A percentile compares a stretch with the other conserved stretches of the same genome.
phyloP scores from a whole-genome alignment of 2,888 invertebrate species.

The Dascillus cervinus region DNA sequence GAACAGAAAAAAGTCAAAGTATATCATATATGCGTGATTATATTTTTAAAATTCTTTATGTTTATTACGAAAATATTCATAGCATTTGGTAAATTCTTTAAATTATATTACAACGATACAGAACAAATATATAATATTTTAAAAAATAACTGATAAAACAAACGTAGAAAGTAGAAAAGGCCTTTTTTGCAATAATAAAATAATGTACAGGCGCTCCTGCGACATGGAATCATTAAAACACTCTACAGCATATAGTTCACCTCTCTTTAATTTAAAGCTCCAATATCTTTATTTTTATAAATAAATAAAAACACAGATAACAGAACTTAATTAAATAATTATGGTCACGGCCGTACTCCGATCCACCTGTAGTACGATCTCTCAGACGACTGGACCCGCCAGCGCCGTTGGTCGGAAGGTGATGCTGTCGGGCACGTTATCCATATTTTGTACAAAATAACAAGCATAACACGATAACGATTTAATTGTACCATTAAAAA shows the following conservation, averaged over 20 bases:
- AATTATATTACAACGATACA: constrained; percentile 41
- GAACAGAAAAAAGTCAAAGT: constrained; percentile 28
- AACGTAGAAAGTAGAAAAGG: constrained; percentile 29
- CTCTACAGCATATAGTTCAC: constrained; percentile 38
- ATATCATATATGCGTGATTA: constrained; percentile 41
- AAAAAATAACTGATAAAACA: constrained; percentile 27
- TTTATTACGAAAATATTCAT: constrained; percentile 44
- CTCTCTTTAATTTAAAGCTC: constrained; percentile 42
- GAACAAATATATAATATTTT: constrained; percentile 40
- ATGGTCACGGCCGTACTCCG: constrained; percentile 37
- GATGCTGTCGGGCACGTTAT: constrained; percentile 11
- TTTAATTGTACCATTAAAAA: constrained; percentile 40
- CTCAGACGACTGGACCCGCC: constrained; percentile 31
- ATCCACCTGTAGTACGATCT: constrained; percentile 36
- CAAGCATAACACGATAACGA: constrained; percentile 43
- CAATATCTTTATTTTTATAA: constrained; percentile 32
- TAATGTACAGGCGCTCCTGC: constrained; percentile 33
- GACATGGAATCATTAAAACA: constrained; percentile 36
- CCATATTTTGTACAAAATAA: constrained; percentile 37
- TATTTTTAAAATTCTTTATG: constrained; percentile 41
- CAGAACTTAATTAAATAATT: constrained; percentile 33
- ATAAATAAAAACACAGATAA: constrained; percentile 39
- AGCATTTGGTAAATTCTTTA: constrained; percentile 39
- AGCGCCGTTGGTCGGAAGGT: constrained; percentile 20
- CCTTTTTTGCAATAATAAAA: constrained; percentile 36